These are phyloP conservation scores for Apistogramma diplotaenia DNA, from an alignment of 2,113 vertebrate genomes.

Conservation along the genomic window DNA sequence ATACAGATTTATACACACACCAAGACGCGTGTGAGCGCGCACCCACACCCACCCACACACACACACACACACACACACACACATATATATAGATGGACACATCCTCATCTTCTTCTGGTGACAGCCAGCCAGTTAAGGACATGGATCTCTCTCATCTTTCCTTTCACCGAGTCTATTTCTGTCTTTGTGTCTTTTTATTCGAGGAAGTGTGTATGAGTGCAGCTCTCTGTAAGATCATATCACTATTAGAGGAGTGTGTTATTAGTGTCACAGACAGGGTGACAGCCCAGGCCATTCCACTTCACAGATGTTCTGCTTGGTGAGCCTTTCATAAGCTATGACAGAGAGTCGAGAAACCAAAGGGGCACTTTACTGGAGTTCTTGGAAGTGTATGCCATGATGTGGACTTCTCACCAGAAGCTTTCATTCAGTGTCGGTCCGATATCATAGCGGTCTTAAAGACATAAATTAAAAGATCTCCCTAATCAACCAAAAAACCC, in stretches of 20 bases:
- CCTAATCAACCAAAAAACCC: not conserved
- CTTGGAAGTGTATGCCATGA: not conserved
- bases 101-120: slow-evolving; percentile 58
- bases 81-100: not conserved
- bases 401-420: not conserved
- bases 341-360: slow-evolving; percentile 43
- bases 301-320: slow-evolving; percentile 69
- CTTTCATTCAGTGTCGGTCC: not conserved
- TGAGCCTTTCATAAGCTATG: slow-evolving; percentile 57
- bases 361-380: not conserved
- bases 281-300: slow-evolving; percentile 59
- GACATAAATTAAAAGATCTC: not conserved
- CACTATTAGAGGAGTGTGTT: slow-evolving; percentile 69
- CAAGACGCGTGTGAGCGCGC: not conserved
- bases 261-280: slow-evolving; percentile 72
- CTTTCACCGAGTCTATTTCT: slow-evolving; percentile 67
- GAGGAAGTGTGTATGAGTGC: slow-evolving; percentile 45
- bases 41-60: slow-evolving; percentile 10
- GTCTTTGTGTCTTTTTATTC: slow-evolving; percentile 61
- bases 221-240: slow-evolving; percentile 60
- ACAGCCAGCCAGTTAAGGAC: slow-evolving; percentile 72
- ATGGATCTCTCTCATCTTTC: slow-evolving; percentile 67
- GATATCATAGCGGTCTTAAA: not conserved
- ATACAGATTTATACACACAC: slow-evolving; percentile 24
- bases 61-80: not conserved